Base-by-base conservation (phyloP, 2,113 vertebrate genomes). In the Arizona elegans region DNA sequence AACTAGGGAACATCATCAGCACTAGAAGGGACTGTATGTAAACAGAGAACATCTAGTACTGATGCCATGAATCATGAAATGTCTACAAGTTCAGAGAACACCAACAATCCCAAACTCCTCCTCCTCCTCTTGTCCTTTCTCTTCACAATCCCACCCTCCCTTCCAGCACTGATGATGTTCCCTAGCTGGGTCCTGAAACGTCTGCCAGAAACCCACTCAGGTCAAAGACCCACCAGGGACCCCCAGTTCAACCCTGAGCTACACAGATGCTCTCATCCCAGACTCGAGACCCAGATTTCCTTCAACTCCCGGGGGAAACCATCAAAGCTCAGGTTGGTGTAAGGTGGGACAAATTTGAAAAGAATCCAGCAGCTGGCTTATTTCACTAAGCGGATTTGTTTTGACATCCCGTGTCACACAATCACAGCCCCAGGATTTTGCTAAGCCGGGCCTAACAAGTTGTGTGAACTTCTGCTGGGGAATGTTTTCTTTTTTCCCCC, bases 31-130 rank as follows among this genome's bases (percentile, higher is more conserved):
- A 15, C 62, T 65, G 26, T 12, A 65, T 65, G 26, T n/a, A 65
- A 65, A n/a, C 11, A n/a, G 26, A 65, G 59, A 65, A 12, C 26
- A n/a, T 29, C 26, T 65, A 26, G 62, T 23, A 13, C 26, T 29
- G 26, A 65, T n/a, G 62, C 13, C 26, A 29, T n/a, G 26, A 26
- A 3, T 65, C 62, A 65, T 13, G 26, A n/a, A n/a, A n/a, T n/a
- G n/a, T 38, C 38, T 38, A 38, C 62, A 5, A 65, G 62, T 12
- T 12, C 62, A 65, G 3, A 29, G 10, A 65, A 26, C 26, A 12
- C 26, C 59, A 65, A 65, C 3, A 0, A 4, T 0, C 10, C 26
- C 3, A 62, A 3, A 0, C 0, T 29, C 26, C 26, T 24, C 2
- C 23, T 56, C 54, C 11, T 58, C 56, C 56, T 59, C 58, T 24